These are phyloP conservation scores for Rhinophrynus dorsalis DNA, from an alignment of 2,797 vertebrate species.

Conservation along the genomic window DNA sequence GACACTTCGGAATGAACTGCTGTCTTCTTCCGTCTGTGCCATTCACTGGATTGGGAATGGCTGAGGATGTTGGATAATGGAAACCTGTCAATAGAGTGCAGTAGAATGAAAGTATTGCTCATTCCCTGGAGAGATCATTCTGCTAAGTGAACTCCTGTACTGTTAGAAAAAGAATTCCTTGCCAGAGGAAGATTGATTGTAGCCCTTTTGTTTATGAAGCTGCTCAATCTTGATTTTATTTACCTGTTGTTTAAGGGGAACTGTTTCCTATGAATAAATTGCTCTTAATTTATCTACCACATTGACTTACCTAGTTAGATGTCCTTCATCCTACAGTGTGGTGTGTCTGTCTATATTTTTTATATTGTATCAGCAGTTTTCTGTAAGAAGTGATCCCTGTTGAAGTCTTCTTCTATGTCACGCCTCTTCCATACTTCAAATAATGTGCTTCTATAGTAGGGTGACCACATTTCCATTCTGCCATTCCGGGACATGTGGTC, in stretches of 20 bases:
- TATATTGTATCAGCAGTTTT: too few species aligned
- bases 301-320: too few species aligned
- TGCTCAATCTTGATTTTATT: background rate
- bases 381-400: too few species aligned
- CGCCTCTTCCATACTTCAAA: too few species aligned
- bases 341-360: too few species aligned
- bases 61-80: conserved; percentile 8
- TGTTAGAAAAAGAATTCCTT: conserved; percentile 1
- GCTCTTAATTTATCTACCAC: too few species aligned
- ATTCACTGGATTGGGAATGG: background rate
- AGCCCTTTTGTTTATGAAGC: background rate
- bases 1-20: conserved; percentile 28
- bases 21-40: background rate
- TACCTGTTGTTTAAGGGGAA: background rate
- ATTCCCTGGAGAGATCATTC: conserved; percentile 2
- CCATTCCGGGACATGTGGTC: too few species aligned
- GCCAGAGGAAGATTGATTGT: background rate
- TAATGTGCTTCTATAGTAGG: too few species aligned
- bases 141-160: conserved; percentile 21
- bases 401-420: too few species aligned
- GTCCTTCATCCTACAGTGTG: too few species aligned
- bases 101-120: conserved; percentile 14
- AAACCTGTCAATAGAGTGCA: conserved; percentile 29
- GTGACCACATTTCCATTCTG: too few species aligned
- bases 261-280: too few species aligned